Evolutionary conservation across 2,797 vertebrate species (phyloP).

Genomic region (Acanthurus lineatus): DNA sequence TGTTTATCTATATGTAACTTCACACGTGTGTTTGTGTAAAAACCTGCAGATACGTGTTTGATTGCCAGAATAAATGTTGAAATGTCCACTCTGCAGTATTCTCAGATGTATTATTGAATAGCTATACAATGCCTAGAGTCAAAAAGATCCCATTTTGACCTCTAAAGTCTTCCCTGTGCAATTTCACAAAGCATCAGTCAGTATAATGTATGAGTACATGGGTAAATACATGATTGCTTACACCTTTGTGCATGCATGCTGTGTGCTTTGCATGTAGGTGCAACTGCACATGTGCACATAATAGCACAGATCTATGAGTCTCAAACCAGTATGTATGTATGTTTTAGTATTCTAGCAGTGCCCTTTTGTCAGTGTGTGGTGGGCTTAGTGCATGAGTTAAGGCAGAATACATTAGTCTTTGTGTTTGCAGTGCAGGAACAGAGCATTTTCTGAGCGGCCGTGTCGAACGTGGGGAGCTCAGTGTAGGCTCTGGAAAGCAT

Average conservation of each 20-base stretch:
- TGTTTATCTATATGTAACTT: background rate
- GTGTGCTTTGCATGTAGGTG: background rate
- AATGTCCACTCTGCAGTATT: background rate
- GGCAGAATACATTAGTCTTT: slow-evolving; percentile 53
- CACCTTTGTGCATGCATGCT: no score
- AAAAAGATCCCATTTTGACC: no score
- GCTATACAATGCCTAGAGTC: background rate
- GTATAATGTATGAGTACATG: no score
- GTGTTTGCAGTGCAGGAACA: slow-evolving; percentile 50
- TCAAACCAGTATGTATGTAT: background rate
- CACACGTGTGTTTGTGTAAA: background rate
- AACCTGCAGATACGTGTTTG: background rate
- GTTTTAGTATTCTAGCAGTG: slow-evolving; percentile 4
- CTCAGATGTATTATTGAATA: background rate
- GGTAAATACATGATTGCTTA: no score
- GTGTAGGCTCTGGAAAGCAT: slow-evolving; percentile 35
- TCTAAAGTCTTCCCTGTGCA: no score
- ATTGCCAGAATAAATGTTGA: background rate
- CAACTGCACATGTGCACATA: background rate
- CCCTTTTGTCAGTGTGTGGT: slow-evolving; percentile 3
- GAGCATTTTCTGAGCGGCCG: slow-evolving; percentile 34
- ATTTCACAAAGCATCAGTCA: no score
- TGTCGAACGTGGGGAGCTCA: slow-evolving; percentile 41
- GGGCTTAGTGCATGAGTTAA: background rate
- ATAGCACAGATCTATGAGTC: background rate